A percentile compares a stretch with the other conserved stretches of the same genome.
Conservation (phyloP, 2,113 vertebrate genomes). For the Ifrita kowaldi region DNA sequence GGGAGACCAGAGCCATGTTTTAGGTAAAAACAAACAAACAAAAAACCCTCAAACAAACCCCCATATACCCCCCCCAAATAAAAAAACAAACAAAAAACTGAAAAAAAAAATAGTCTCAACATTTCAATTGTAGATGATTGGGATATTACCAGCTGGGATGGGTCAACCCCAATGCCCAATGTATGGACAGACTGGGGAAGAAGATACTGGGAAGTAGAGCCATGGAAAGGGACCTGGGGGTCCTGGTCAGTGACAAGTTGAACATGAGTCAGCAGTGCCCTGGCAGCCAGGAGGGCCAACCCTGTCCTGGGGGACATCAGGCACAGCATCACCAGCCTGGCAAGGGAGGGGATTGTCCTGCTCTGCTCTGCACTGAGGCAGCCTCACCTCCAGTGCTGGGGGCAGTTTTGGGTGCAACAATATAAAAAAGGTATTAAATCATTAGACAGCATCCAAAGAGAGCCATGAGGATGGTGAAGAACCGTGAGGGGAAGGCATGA, state of each 20-base stretch:
- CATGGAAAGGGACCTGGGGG: rapidly evolving
- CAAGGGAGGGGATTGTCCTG: not conserved
- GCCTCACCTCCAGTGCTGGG: not conserved
- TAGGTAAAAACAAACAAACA: not conserved
- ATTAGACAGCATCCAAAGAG: not conserved
- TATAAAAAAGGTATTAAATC: not conserved
- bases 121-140: not conserved
- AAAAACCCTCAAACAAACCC: not conserved
- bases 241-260: rapidly evolving
- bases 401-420: rapidly evolving
- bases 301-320: not conserved
- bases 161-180: not conserved
- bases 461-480: not conserved
- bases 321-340: rapidly evolving
- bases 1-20: not conserved
- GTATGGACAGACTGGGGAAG: rapidly evolving
- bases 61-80: too few relatives aligned
- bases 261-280: not conserved
- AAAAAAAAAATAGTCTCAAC: not conserved
- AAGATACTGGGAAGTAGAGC: not conserved
- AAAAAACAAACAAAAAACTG: too few relatives aligned
- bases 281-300: not conserved
- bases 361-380: not conserved
- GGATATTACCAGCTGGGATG: not conserved
- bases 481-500: not conserved